These are phyloP conservation scores for Ochotona curzoniae DNA, from an alignment of 2,113 vertebrate genomes.

Conservation along the genomic window DNA sequence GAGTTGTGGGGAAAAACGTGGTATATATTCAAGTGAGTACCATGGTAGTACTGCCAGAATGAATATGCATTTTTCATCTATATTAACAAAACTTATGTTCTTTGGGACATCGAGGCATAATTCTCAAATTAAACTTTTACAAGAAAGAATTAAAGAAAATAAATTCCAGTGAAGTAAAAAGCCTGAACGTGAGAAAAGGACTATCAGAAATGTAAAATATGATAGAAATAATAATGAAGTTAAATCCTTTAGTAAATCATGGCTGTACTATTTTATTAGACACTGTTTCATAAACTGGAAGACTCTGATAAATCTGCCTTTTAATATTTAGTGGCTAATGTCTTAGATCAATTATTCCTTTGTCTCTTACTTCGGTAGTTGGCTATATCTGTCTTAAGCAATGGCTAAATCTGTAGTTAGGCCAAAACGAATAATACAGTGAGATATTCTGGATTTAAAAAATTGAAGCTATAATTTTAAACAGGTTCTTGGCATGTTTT, in stretches of 20 bases:
- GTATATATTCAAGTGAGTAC: conserved; percentile 16
- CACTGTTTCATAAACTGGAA: conserved; percentile 84
- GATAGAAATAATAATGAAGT: conserved; percentile 72
- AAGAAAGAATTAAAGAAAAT: conserved; percentile 80
- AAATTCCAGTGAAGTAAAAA: conserved; percentile 59
- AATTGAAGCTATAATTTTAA: background rate
- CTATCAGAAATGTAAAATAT: conserved; percentile 78
- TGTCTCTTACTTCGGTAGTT: conserved; percentile 54
- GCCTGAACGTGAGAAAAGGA: conserved; percentile 41
- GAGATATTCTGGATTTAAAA: background rate
- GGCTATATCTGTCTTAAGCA: conserved; percentile 74
- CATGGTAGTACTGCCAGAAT: background rate
- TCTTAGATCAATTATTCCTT: conserved; percentile 80
- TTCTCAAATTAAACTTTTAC: conserved; percentile 72
- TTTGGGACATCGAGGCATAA: background rate
- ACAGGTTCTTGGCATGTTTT: background rate
- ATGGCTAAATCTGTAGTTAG: background rate
- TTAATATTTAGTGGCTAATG: conserved; percentile 83
- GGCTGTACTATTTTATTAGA: conserved; percentile 78
- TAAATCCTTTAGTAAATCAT: conserved; percentile 83
- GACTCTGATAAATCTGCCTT: conserved; percentile 84
- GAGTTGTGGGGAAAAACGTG: background rate
- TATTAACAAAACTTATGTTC: conserved; percentile 35
- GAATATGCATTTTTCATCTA: conserved; percentile 53
- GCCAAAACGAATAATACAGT: background rate